Evolutionary conservation across 2,797 vertebrate species (phyloP), one percentile per base, ranked within the genome.

Genomic region (Margarornis squamiger): DNA sequence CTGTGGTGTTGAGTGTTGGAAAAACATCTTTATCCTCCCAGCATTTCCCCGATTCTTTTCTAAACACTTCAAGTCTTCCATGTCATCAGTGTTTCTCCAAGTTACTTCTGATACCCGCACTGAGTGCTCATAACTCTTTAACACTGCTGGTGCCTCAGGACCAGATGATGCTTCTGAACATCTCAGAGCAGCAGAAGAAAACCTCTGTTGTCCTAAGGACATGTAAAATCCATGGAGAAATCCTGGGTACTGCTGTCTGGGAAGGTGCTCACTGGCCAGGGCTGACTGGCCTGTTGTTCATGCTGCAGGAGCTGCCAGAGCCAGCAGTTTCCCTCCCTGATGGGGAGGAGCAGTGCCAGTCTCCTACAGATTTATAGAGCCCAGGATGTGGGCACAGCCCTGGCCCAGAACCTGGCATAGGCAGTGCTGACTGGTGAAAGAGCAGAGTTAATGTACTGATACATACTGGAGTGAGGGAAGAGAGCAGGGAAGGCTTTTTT

Each of bases 391-490:
- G 46, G 39, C 61, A 8, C 27, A 57, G 58, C 38, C 52, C 29
- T 48, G 45, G 38, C 30, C 20, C 72, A 76, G 66, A 22, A 48
- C 27, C 63, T 68, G 32, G 11, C 24, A 10, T 8, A 7, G 21
- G 12, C 39, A 8, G 0, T 30, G 58, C 19, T 61, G 66, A 36
- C 41, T 59, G 12, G 76, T 52, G 57, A 49, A 78, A 34, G 45
- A 49, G 14, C 36, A 2, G 3, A 71, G 29, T 51, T 54, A 54
- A 9, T 39, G 12, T 36, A 39, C 72, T 0, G 4, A 1, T 36
- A 8, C 0, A 0, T 38, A 3, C 8, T 66, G 38, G 65, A 76
- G 51, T 49, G 29, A 82, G 65, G 70, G 38, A 52, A 65, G 39
- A 55, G 43, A 67, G 43, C 12, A 39, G 43, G 19, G 36, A 54